Conservation (phyloP, 1,140 invertebrate genomes). For the Aphaenogaster floridana region DNA sequence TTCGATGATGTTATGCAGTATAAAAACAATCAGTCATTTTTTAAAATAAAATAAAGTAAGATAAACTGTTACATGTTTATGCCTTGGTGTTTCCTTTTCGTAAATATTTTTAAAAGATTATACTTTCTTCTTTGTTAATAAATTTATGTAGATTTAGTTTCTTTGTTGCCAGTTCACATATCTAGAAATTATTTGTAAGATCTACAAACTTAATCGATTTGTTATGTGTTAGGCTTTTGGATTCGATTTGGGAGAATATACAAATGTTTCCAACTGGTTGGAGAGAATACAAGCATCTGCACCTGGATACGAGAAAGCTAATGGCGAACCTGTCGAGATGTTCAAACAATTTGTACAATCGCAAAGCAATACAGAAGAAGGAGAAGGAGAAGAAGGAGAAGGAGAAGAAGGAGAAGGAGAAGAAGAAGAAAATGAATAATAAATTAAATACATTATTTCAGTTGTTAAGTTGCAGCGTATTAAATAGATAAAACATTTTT, state of each 20-base stretch:
- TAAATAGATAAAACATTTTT: constrained; percentile 1
- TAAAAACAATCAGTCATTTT: background rate
- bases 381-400: background rate
- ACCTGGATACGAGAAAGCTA: constrained; percentile 91
- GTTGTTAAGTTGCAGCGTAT: background rate
- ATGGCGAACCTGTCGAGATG: constrained; percentile 86
- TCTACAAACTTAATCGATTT: background rate
- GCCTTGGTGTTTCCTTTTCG: background rate
- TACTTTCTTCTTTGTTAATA: background rate
- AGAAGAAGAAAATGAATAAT: constrained; percentile 21
- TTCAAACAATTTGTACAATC: constrained; percentile 66
- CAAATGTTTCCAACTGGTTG: constrained; percentile 91
- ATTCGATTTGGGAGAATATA: constrained; percentile 90
- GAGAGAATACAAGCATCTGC: constrained; percentile 90
- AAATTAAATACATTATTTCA: background rate
- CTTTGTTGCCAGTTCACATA: background rate
- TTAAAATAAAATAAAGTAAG: background rate
- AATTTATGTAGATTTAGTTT: background rate
- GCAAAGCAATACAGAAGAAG: background rate
- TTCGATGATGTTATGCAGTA: background rate
- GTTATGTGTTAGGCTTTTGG: constrained; percentile 86
- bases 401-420: background rate
- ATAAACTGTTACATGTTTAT: background rate
- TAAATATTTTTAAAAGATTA: background rate
- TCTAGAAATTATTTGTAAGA: background rate